phyloP scores from a whole-genome alignment of 1,140 invertebrate species.

The Dendrolimus punctatus region DNA sequence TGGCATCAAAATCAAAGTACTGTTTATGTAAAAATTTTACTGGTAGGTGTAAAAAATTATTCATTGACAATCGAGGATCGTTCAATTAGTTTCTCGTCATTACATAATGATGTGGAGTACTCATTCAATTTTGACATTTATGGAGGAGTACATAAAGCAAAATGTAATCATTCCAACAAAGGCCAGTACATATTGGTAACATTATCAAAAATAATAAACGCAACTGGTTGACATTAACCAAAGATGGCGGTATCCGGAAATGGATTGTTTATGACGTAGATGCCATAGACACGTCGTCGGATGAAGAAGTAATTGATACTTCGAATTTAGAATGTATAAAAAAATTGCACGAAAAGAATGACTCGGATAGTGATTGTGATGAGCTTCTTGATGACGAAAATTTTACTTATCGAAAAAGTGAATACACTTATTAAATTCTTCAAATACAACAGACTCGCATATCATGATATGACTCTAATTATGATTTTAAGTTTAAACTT shows the following conservation, averaged over 20 bases:
- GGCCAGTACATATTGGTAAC: constrained; percentile 45
- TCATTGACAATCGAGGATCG: constrained; percentile 32
- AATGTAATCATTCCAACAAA: constrained; percentile 36
- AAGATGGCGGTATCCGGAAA: constrained; percentile 26
- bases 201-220: constrained; percentile 33
- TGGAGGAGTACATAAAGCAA: constrained; percentile 31
- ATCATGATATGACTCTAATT: no score
- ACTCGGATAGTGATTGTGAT: constrained; percentile 18
- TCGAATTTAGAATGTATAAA: constrained; percentile 5
- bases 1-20: constrained; percentile 44
- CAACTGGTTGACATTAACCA: constrained; percentile 45
- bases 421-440: no score
- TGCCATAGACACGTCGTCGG: constrained; percentile 40
- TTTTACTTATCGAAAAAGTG: constrained; percentile 1
- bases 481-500: no score
- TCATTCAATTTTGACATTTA: constrained; percentile 48
- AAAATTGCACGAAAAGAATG: constrained; percentile 6
- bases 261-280: constrained; percentile 57
- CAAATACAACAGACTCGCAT: no score
- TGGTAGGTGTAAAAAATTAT: constrained; percentile 42
- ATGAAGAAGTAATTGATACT: constrained; percentile 30
- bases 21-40: constrained; percentile 42
- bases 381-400: constrained; percentile 15
- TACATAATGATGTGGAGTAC: constrained; percentile 30
- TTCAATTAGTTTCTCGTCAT: constrained; percentile 28